phyloP scores from a whole-genome alignment of 2,888 invertebrate genomes.

The Lycaena phlaeas region DNA sequence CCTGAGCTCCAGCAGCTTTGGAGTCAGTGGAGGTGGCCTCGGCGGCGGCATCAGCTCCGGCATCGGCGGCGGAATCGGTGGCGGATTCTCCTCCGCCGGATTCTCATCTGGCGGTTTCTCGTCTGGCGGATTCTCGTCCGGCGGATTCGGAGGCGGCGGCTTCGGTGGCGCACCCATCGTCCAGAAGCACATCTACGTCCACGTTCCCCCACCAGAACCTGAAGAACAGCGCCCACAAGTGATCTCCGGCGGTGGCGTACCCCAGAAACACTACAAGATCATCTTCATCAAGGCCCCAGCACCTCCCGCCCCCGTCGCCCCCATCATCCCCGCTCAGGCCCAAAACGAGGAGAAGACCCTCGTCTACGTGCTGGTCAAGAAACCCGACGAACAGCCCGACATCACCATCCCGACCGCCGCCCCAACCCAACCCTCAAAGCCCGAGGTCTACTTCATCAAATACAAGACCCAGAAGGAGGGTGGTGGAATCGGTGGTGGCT shows the following conservation, averaged over 20 bases:
- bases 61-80: slow-evolving; percentile 25
- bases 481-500: slow-evolving; percentile 36
- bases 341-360: slow-evolving; percentile 86
- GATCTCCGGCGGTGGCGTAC: slow-evolving; percentile 74
- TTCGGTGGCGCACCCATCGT: slow-evolving; percentile 73
- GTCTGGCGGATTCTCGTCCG: slow-evolving; percentile 27
- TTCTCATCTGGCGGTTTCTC: slow-evolving; percentile 25
- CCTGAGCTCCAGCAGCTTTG: slow-evolving; percentile 21
- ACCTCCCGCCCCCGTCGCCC: slow-evolving; percentile 82
- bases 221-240: slow-evolving; percentile 79
- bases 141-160: slow-evolving; percentile 44
- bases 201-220: slow-evolving; percentile 87
- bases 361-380: slow-evolving; percentile 87
- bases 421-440: slow-evolving; percentile 84
- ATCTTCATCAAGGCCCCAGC: slow-evolving; percentile 90
- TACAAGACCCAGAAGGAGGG: slow-evolving; percentile 82
- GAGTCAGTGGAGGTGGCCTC: slow-evolving; percentile 33
- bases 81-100: slow-evolving; percentile 30
- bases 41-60: slow-evolving; percentile 35
- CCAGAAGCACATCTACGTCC: slow-evolving; percentile 87
- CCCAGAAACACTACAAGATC: slow-evolving; percentile 88
- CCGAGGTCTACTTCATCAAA: slow-evolving; percentile 88
- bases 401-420: slow-evolving; percentile 81
- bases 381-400: slow-evolving; percentile 86
- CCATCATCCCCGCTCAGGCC: slow-evolving; percentile 80